Evolutionary conservation across 2,888 invertebrate species (phyloP), one percentile per base, ranked within the genome.

Genomic region (Parnassius glacialis): DNA sequence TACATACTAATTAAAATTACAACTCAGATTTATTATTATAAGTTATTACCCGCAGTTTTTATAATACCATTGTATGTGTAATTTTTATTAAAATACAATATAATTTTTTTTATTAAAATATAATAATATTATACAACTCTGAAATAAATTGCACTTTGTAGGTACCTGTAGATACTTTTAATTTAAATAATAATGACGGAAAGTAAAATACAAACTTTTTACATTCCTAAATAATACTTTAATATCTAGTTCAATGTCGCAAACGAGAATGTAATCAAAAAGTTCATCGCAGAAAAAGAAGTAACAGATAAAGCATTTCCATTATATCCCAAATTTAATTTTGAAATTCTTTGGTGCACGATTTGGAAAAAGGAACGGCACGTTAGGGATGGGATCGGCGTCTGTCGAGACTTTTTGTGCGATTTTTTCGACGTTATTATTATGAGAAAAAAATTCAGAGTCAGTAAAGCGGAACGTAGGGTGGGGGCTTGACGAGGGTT

Each of bases 361-460:
- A 69, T 68, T 66, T 78, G 77, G 72, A 68, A 80, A 85, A 84
- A 81, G 78, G 77, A 81, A 78, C 74, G 74, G 71, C 70, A 69
- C 77, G 80, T 77, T 87, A 90, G 87, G 87, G 87, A 86, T 85
- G 88, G 87, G 85, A 85, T 75, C 76, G 75, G 73, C 81, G 86
- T 84, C 88, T 88, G 90, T 87, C 87, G 85, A 89, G 88, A 89
- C 89, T 91, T 91, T 90, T 90, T 90, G 87, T 73, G 83, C 86
- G 87, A 87, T 89, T 91, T 90, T 91, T 91, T 90, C 85, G 80
- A 90, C 89, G 87, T 88, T 90, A 90, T 91, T 91, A 90, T 91
- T 91, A 90, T 89, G 89, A 88, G 87, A 89, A 90, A 84, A 62
- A 91, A 90, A 90, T 90, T 89, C 87, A 80, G 84, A 90, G 90